A percentile compares a stretch with the other conserved stretches of the same genome.
phyloP scores from a whole-genome alignment of 2,113 vertebrate genomes.

The Chloebia gouldiae region DNA sequence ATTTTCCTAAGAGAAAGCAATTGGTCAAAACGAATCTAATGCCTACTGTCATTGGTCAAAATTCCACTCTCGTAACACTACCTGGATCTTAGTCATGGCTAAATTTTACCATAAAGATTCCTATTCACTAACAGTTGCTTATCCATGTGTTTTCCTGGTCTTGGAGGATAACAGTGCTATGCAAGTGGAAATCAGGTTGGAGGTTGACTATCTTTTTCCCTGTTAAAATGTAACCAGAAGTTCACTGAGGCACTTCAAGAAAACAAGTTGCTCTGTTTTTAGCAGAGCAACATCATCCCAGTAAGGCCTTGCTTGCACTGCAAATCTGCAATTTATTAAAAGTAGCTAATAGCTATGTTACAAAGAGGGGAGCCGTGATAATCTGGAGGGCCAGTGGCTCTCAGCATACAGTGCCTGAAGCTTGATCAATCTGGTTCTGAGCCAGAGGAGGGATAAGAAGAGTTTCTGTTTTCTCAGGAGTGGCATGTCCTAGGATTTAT shows the following conservation, averaged over 20 bases:
- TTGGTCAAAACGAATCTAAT: background rate
- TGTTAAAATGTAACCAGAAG: background rate
- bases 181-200: background rate
- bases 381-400: background rate
- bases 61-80: background rate
- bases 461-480: background rate
- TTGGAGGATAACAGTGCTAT: background rate
- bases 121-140: background rate
- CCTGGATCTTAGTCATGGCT: background rate
- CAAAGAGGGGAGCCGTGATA: background rate
- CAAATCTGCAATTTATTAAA: background rate
- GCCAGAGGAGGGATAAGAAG: background rate
- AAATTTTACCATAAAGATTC: background rate
- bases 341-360: background rate
- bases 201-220: background rate
- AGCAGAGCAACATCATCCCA: background rate
- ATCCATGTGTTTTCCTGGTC: background rate
- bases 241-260: background rate
- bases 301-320: background rate
- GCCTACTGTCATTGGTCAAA: background rate
- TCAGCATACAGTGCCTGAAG: background rate
- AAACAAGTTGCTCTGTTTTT: background rate
- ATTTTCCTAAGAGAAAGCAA: background rate
- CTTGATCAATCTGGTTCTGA: constrained; percentile 1
- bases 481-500: background rate